A percentile compares a stretch with the other conserved stretches of the same genome.
phyloP scores from a whole-genome alignment of 2,888 invertebrate genomes.

The Mesoligia furuncula region DNA sequence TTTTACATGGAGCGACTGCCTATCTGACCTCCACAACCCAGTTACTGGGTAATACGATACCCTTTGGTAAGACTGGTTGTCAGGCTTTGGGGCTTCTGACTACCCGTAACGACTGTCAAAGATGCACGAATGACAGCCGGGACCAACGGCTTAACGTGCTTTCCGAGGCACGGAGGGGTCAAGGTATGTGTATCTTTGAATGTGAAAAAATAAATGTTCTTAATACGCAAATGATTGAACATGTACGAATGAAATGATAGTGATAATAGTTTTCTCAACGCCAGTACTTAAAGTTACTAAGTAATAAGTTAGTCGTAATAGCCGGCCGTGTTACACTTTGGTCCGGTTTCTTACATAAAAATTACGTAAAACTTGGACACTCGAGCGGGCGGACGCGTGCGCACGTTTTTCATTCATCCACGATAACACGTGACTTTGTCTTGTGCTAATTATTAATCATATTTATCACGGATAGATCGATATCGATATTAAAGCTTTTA shows the following conservation, averaged over 20 bases:
- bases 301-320: slow-evolving; percentile 68
- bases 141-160: too few species aligned
- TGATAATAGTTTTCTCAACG: slow-evolving; percentile 38
- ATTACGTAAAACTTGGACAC: slow-evolving; percentile 80
- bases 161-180: too few species aligned
- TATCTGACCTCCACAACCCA: too few species aligned
- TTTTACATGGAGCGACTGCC: too few species aligned
- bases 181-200: too few species aligned
- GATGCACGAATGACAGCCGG: too few species aligned
- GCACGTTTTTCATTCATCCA: slow-evolving; percentile 63
- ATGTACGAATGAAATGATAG: not conserved
- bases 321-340: slow-evolving; percentile 71
- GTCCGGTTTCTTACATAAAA: slow-evolving; percentile 86
- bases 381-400: slow-evolving; percentile 53
- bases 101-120: too few species aligned
- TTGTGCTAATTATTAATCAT: slow-evolving; percentile 21
- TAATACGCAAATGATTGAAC: not conserved
- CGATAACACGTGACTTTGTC: slow-evolving; percentile 52
- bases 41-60: too few species aligned
- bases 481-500: slow-evolving; percentile 6
- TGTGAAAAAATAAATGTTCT: too few species aligned
- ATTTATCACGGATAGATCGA: not conserved
- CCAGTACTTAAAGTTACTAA: slow-evolving; percentile 59
- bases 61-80: too few species aligned
- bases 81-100: too few species aligned